Base-by-base conservation (phyloP, 2,888 invertebrate species). In the Sarcophaga rosellei region DNA sequence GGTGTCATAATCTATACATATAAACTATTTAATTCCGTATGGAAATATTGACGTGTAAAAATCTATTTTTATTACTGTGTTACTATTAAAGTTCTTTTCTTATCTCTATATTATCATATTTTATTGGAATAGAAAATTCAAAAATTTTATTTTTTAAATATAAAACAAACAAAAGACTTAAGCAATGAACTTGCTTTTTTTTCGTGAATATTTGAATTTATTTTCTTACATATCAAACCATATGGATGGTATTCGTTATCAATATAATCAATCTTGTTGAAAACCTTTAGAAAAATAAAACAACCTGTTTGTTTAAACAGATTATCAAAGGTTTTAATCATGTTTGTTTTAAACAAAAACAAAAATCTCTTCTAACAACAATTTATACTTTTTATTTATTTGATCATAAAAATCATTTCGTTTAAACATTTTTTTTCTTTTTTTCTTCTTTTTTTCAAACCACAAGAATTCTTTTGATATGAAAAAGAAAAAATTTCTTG, bases 241-340 rank as follows among this genome's bases (percentile, higher is more conserved):
- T n/a, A 77, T 10, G 21, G 25, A 5, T 74, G 21, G 45, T 73
- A 81, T 61, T 57, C 68, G 23, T 80, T 86, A 86, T 82, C 85
- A 69, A 68, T 59, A 68, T 66, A 68, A 79, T 86, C 76, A 86
- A 86, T 86, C 82, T 86, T 76, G n/a, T 75, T 81, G 23, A 65
- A 73, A 45, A 74, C 1, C 10, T 53, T 53, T 53, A 61, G 21
- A 1, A 45, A 44, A 74, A 21, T 57, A n/a, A 21, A 10, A 62
- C 78, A 82, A 79, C 72, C 66, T 81, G 85, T 82, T 79, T 78
- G 12, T 62, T 12, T 53, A 12, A 69, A 63, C 59, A 73, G 47
- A 6, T 12, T 45, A 21, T 75, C 17, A 74, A 59, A 80, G 72
- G 74, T 81, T 74, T 78, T 65, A 66, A 85, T 81, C 78, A 75